phyloP scores from a whole-genome alignment of 2,113 vertebrate genomes.

The Albula goreensis region DNA sequence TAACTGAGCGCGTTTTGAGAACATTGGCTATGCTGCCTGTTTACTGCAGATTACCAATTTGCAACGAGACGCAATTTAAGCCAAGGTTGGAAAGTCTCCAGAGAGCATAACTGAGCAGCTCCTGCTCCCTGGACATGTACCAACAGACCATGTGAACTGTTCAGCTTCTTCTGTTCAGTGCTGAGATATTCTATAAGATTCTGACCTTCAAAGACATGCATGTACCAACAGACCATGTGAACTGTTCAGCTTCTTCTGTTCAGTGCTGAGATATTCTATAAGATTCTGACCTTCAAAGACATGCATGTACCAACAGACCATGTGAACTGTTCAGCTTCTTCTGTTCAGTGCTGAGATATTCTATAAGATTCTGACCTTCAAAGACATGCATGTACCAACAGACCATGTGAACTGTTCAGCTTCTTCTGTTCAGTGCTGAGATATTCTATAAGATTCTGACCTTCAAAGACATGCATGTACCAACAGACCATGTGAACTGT shows the following conservation, averaged over 20 bases:
- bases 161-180: not conserved
- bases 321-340: not conserved
- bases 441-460: not conserved
- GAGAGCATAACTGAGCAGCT: not conserved
- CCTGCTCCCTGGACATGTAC: not conserved
- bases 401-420: not conserved
- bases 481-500: too few species aligned
- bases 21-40: not conserved
- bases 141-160: not conserved
- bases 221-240: not conserved
- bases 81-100: not conserved
- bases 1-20: not conserved
- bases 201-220: too few species aligned
- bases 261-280: not conserved
- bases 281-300: not conserved
- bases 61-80: not conserved
- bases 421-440: not conserved
- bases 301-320: not conserved
- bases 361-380: not conserved
- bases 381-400: not conserved
- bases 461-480: too few species aligned
- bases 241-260: not conserved
- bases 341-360: not conserved
- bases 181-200: not conserved
- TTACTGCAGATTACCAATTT: not conserved